phyloP scores from a whole-genome alignment of 2,888 invertebrate species.

The Epistrophe grossulariae region DNA sequence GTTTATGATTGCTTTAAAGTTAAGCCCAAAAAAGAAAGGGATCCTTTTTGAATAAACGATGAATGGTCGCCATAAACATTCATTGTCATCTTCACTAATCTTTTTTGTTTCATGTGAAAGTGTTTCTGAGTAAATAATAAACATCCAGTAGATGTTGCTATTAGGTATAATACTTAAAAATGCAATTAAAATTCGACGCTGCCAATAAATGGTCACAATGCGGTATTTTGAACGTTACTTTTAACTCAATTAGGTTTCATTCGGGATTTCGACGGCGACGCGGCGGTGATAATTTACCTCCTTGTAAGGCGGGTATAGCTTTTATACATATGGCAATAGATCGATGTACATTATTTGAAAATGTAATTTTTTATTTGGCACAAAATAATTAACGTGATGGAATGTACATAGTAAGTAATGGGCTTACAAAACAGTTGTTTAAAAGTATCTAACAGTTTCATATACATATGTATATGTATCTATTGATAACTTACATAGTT shows the following conservation, averaged over 20 bases:
- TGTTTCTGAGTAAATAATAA: too few relatives aligned
- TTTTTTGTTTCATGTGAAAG: too few relatives aligned
- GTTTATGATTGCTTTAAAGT: too few relatives aligned
- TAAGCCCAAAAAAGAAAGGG: too few relatives aligned
- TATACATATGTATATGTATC: too few relatives aligned
- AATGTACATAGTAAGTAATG: not conserved
- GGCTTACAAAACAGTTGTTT: not conserved
- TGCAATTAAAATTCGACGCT: constrained; percentile 17
- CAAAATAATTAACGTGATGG: constrained; percentile 19
- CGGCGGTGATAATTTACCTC: not conserved
- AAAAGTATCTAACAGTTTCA: too few relatives aligned
- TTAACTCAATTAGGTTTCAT: not conserved
- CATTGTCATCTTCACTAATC: too few relatives aligned
- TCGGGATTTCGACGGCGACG: not conserved
- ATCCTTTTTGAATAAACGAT: too few relatives aligned
- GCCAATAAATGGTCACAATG: constrained; percentile 37
- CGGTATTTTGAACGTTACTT: constrained; percentile 1
- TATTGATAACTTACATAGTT: too few relatives aligned
- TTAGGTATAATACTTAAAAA: too few relatives aligned
- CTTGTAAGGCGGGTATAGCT: not conserved
- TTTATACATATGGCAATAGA: constrained; percentile 9
- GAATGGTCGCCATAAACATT: too few relatives aligned
- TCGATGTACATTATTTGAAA: not conserved
- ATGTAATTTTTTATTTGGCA: constrained; percentile 27
- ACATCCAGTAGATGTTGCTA: too few relatives aligned